phyloP scores from a whole-genome alignment of 2,113 vertebrate genomes.

The human region DNA sequence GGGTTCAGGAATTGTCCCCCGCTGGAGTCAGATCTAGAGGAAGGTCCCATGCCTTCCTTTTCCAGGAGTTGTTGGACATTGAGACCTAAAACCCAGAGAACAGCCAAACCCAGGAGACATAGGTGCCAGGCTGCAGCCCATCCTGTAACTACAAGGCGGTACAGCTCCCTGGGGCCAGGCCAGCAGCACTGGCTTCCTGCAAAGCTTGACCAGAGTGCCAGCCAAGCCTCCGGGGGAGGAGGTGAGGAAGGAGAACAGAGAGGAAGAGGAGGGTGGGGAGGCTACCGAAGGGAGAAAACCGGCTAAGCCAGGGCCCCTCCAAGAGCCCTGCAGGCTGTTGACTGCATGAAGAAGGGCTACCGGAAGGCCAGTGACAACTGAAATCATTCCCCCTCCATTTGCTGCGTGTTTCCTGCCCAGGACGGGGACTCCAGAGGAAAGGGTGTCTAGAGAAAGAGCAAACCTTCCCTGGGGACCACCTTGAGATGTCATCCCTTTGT shows the following conservation, averaged over 20 bases:
- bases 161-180: background rate
- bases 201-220: background rate
- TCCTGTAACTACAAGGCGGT: background rate
- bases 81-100: background rate
- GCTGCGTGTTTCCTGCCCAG: background rate
- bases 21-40: background rate
- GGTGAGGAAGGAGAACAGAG: background rate
- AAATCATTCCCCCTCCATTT: background rate
- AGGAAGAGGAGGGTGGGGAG: background rate
- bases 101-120: background rate
- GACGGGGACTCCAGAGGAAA: background rate
- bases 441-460: background rate
- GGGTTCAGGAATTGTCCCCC: background rate
- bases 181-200: background rate
- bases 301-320: too few relatives aligned
- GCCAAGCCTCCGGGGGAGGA: background rate
- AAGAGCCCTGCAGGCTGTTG: too few relatives aligned
- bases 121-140: background rate
- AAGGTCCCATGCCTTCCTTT: background rate
- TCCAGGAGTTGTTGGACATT: background rate
- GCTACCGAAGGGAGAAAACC: background rate
- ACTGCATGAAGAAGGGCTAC: background rate
- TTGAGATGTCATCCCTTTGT: background rate
- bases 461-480: background rate
- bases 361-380: too few relatives aligned